Percentiles rank a stretch among this genome's conserved stretches.
These are phyloP conservation scores for Plagiodera versicolora DNA, from an alignment of 2,888 invertebrate species.

Conservation along the genomic window DNA sequence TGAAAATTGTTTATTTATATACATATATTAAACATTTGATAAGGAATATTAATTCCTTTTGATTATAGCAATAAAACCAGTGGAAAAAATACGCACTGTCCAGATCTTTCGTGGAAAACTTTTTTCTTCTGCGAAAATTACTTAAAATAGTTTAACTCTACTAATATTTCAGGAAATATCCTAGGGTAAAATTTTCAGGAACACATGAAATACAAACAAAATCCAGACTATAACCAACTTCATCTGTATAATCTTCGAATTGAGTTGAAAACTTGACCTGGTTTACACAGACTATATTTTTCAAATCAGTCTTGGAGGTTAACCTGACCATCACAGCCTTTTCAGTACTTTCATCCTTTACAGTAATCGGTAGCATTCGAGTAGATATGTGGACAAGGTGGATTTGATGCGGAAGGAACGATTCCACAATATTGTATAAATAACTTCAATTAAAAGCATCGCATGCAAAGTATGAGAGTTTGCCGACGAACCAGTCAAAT, in stretches of 20 bases:
- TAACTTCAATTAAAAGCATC: too few relatives aligned
- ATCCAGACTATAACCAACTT: constrained; percentile 1
- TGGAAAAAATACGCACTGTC: too few relatives aligned
- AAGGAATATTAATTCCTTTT: too few relatives aligned
- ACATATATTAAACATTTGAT: too few relatives aligned
- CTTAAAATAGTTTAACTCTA: neutral
- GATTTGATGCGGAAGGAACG: neutral
- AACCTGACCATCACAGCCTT: constrained; percentile 49
- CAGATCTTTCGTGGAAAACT: too few relatives aligned
- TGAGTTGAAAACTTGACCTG: constrained; percentile 29
- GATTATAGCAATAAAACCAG: too few relatives aligned
- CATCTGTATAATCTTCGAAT: constrained; percentile 10
- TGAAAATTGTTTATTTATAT: too few relatives aligned
- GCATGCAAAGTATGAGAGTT: too few relatives aligned
- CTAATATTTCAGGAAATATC: neutral
- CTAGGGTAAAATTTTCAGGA: neutral
- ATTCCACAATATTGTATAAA: constrained; percentile 4
- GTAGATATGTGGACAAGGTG: too few relatives aligned
- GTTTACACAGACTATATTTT: constrained; percentile 35
- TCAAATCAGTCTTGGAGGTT: constrained; percentile 46
- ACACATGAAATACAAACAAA: neutral
- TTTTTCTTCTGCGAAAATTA: too few relatives aligned
- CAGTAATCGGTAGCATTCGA: neutral
- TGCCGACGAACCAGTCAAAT: too few relatives aligned
- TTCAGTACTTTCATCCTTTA: constrained; percentile 17